Evolutionary conservation across 2,888 invertebrate genomes (phyloP).

Genomic region (Hyposoter dolosus): DNA sequence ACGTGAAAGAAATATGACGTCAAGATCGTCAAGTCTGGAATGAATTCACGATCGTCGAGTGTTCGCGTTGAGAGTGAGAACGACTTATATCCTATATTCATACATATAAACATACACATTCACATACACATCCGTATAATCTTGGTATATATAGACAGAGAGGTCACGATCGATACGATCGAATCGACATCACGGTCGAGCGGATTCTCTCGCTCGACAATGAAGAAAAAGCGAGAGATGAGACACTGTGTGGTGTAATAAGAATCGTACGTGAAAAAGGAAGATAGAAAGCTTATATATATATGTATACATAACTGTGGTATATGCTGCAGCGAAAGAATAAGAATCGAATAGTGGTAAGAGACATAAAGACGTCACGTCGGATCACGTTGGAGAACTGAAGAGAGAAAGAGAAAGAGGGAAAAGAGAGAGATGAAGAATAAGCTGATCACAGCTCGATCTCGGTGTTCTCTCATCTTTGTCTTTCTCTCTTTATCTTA

Average conservation of each 20-base stretch:
- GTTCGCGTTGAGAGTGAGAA: constrained; percentile 38
- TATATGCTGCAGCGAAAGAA: constrained; percentile 52
- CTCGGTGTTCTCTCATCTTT: constrained; percentile 28
- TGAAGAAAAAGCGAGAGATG: constrained; percentile 49
- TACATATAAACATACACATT: constrained; percentile 1
- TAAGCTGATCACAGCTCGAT: constrained; percentile 79
- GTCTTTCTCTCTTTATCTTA: constrained; percentile 46
- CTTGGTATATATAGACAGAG: constrained; percentile 24
- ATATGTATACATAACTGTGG: constrained; percentile 1
- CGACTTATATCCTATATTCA: constrained; percentile 1
- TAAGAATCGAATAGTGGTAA: constrained; percentile 67
- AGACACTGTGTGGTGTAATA: constrained; percentile 52
- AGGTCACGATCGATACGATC: constrained; percentile 66
- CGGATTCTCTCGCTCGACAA: constrained; percentile 46
- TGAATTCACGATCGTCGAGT: constrained; percentile 46
- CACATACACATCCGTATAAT: not conserved
- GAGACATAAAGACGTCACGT: constrained; percentile 77
- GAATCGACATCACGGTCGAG: constrained; percentile 62
- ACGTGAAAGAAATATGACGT: constrained; percentile 8
- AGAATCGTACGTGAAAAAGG: constrained; percentile 63
- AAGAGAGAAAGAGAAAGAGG: constrained; percentile 62
- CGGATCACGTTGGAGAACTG: constrained; percentile 79
- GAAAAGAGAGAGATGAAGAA: constrained; percentile 73
- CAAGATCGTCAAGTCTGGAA: constrained; percentile 41
- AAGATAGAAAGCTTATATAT: constrained; percentile 43